Percentiles rank a stretch among this genome's conserved stretches.
phyloP scores from a whole-genome alignment of 2,888 invertebrate species.

The Dastarcus helophoroides region DNA sequence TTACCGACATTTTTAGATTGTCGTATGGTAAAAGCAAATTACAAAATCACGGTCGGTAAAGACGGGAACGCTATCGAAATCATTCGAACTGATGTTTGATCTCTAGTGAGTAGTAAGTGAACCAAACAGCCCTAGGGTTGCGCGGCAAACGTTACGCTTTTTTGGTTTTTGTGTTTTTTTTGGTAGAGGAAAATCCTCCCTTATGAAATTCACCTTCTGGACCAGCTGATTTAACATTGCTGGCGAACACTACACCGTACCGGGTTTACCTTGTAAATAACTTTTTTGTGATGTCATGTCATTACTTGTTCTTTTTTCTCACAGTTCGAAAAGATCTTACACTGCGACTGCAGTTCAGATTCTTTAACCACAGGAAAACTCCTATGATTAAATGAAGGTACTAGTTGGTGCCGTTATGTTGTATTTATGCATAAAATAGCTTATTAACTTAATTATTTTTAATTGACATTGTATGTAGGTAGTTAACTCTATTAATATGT shows the following conservation, averaged over 20 bases:
- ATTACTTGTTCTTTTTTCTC: slow-evolving; percentile 32
- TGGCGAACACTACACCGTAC: too few relatives aligned
- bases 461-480: neutral
- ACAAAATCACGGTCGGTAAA: slow-evolving; percentile 32
- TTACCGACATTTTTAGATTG: slow-evolving; percentile 33
- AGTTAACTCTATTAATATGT: neutral
- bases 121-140: neutral
- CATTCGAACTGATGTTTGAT: slow-evolving; percentile 25
- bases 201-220: too few relatives aligned
- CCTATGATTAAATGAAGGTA: slow-evolving; percentile 70
- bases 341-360: slow-evolving; percentile 89
- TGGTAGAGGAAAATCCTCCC: too few relatives aligned
- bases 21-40: slow-evolving; percentile 34
- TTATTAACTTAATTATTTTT: neutral
- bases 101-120: slow-evolving; percentile 14
- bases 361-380: slow-evolving; percentile 87
- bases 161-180: slow-evolving; percentile 3
- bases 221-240: too few relatives aligned
- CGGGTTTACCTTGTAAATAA: too few relatives aligned
- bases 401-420: slow-evolving; percentile 20
- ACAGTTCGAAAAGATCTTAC: slow-evolving; percentile 94
- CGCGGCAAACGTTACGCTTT: neutral
- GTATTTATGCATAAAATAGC: too few relatives aligned
- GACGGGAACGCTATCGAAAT: slow-evolving; percentile 32
- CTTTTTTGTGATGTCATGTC: slow-evolving; percentile 3